These are phyloP conservation scores for Oscheius sp. DNA, from an alignment of 2,888 invertebrate species.

Conservation along the genomic window DNA sequence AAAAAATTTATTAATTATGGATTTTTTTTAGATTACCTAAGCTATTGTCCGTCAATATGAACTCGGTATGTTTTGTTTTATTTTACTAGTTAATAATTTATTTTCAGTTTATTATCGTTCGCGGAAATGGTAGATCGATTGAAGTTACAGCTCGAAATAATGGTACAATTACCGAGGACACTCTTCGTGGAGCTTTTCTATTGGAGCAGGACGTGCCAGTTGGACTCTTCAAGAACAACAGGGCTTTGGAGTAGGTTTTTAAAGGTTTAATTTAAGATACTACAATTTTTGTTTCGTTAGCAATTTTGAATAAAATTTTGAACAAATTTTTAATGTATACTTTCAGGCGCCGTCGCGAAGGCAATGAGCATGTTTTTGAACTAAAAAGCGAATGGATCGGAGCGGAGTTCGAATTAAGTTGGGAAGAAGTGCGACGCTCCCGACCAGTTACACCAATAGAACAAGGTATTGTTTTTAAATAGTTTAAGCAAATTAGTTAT, in stretches of 20 bases:
- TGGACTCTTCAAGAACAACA: conserved; percentile 37
- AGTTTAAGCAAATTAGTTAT: conserved; percentile 27
- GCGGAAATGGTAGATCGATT: conserved; percentile 33
- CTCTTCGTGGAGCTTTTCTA: conserved; percentile 35
- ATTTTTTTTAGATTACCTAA: too few relatives aligned
- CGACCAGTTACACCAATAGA: conserved; percentile 32
- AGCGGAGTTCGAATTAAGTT: conserved; percentile 40
- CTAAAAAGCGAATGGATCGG: conserved; percentile 37
- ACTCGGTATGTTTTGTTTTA: too few relatives aligned
- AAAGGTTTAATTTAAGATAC: conserved; percentile 35
- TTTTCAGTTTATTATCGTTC: conserved; percentile 38
- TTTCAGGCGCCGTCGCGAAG: conserved; percentile 33
- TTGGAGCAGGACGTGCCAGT: conserved; percentile 40
- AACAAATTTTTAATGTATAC: conserved; percentile 37
- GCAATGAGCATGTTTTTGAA: conserved; percentile 33
- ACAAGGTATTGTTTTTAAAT: conserved; percentile 34
- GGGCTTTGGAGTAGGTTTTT: conserved; percentile 37
- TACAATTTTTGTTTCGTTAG: conserved; percentile 45
- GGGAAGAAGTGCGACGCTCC: conserved; percentile 38
- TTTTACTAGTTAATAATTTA: conserved; percentile 40
- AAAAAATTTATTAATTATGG: too few relatives aligned
- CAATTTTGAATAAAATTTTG: conserved; percentile 45
- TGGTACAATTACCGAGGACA: conserved; percentile 34
- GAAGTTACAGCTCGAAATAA: conserved; percentile 37
- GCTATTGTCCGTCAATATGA: too few relatives aligned